Evolutionary conservation across 2,113 vertebrate genomes (phyloP), one percentile per base, ranked within the genome.

Genomic region (Thymallus thymallus): DNA sequence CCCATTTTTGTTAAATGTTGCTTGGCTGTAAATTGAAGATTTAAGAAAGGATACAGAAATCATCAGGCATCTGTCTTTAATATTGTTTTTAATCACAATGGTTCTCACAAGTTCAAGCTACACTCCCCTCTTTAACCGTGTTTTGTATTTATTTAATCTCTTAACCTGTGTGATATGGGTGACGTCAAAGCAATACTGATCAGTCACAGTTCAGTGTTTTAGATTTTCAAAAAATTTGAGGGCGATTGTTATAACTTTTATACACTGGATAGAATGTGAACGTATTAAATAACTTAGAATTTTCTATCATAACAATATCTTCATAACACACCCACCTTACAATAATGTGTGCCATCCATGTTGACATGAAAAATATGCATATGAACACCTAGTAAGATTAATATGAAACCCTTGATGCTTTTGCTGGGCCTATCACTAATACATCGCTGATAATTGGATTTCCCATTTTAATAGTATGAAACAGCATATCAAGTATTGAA

Each of bases 171-270:
- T 66, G 35, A 41, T 69, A 30, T 63, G 1, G 76, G 24, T 41
- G 32, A 41, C 76, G 72, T 41, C 58, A 78, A 72, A 85, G 80
- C 85, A 89, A 88, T 89, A 87, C 66, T 74, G 80, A 71, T 77
- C 70, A 61, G 32, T 58, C 20, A 0, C 4, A 60, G 56, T 22
- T n/a, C n/a, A 60, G 6, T 58, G 56, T 70, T 76, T 16, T 74
- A 63, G 1, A 72, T 62, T 56, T 66, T 61, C 69, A 20, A 18
- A 20, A 6, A 0, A 60, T 7, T 20, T 32, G 7, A 12, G 29
- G 18, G 48, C 73, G 24, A 56, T 61, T 76, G 56, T 35, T 48
- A 70, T 35, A 74, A 10, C 9, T 41, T 7, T 41, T 41, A 10
- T 41, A 41, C 35, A 63, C 32, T 68, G 29, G 69, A n/a, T 69